phyloP scores from a whole-genome alignment of 2,797 vertebrate species.

The Channallabes apus region DNA sequence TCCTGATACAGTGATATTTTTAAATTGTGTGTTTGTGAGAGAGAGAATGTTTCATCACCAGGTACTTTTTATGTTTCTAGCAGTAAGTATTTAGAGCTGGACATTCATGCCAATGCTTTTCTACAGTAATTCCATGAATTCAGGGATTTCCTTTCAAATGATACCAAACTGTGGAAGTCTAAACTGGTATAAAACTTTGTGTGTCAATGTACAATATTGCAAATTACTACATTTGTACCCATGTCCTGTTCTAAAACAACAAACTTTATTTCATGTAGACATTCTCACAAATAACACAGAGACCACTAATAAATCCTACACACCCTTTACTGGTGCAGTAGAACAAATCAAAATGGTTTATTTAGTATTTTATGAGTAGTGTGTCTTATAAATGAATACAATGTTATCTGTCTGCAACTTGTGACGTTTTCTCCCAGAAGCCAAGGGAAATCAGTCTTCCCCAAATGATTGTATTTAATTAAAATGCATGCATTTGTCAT shows the following conservation, averaged over 20 bases:
- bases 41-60: not conserved
- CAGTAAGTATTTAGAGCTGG: not conserved
- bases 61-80: not conserved
- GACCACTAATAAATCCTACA: not conserved
- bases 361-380: not conserved
- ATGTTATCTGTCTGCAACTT: not conserved
- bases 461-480: no score
- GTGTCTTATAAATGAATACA: not conserved
- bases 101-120: not conserved
- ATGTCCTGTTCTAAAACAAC: not conserved
- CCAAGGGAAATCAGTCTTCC: not conserved
- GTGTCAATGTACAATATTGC: not conserved
- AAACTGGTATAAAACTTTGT: not conserved
- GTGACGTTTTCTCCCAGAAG: no score
- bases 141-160: not conserved
- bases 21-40: not conserved
- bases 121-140: not conserved
- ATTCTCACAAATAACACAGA: not conserved
- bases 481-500: no score
- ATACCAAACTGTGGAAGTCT: not conserved
- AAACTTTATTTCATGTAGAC: not conserved
- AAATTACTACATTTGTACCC: not conserved
- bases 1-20: conserved; percentile 10
- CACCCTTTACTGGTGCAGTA: not conserved
- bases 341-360: not conserved